Conservation (phyloP, 2,888 invertebrate species). For the Lithosia quadra region DNA sequence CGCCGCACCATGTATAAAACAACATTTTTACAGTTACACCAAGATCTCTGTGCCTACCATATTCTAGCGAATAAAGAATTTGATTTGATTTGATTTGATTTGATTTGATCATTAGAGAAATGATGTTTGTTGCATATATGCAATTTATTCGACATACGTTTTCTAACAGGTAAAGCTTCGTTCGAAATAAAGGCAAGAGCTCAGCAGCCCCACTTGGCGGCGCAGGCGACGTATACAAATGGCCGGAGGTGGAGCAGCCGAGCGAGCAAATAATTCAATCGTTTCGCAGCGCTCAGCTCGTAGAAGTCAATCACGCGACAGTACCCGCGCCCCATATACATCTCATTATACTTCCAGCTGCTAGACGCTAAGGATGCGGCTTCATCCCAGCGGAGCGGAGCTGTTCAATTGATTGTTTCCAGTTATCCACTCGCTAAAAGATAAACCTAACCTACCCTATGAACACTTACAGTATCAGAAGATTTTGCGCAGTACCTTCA, state of each 20-base stretch:
- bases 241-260: not conserved
- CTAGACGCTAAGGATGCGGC: not conserved
- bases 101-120: too few relatives aligned
- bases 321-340: constrained; percentile 13
- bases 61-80: too few relatives aligned
- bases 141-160: not conserved
- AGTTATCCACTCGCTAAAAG: too few relatives aligned
- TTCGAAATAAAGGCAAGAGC: not conserved
- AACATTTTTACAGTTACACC: not conserved
- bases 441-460: not conserved
- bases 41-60: too few relatives aligned
- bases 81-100: too few relatives aligned
- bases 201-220: not conserved
- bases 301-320: constrained; percentile 7
- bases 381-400: not conserved
- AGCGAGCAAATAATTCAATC: constrained; percentile 17
- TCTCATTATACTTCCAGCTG: constrained; percentile 8
- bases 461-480: not conserved
- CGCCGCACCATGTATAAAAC: too few relatives aligned
- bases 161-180: not conserved
- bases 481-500: not conserved
- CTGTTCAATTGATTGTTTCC: not conserved
- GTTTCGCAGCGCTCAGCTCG: constrained; percentile 9
- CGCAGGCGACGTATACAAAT: constrained; percentile 11
- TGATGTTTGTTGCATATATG: not conserved